Conservation (phyloP, 2,888 invertebrate genomes). For the Phlogophora meticulosa region DNA sequence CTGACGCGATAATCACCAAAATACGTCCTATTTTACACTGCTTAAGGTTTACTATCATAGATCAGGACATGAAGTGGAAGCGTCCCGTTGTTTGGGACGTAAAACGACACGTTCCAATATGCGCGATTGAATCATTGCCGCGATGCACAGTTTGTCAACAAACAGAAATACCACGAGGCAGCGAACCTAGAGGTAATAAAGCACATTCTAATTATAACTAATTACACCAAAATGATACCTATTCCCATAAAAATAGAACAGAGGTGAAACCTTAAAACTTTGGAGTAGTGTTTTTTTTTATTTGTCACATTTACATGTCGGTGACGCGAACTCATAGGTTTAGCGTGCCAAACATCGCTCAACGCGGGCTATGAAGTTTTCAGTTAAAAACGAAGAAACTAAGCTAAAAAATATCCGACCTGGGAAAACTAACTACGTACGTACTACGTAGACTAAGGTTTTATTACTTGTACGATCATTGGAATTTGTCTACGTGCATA, state of each 20-base stretch:
- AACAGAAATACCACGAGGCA: conserved; percentile 69
- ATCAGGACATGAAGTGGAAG: conserved; percentile 28
- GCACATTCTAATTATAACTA: conserved; percentile 59
- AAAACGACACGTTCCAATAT: conserved; percentile 57
- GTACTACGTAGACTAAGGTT: neutral
- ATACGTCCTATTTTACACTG: conserved; percentile 19
- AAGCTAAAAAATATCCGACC: too few species aligned
- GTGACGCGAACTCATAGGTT: too few species aligned
- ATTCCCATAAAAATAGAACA: too few species aligned
- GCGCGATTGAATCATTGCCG: conserved; percentile 70
- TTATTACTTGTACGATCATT: neutral
- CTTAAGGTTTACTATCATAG: conserved; percentile 43
- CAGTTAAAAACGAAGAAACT: too few species aligned
- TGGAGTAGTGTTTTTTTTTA: too few species aligned
- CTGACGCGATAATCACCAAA: conserved; percentile 25
- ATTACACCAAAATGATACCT: conserved; percentile 37
- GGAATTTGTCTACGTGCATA: conserved; percentile 20
- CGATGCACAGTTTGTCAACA: conserved; percentile 72
- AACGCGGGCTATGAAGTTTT: too few species aligned
- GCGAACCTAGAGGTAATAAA: conserved; percentile 44
- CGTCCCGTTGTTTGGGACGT: conserved; percentile 56
- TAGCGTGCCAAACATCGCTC: too few species aligned
- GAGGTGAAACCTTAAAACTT: too few species aligned
- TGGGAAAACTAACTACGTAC: neutral
- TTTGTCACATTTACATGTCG: too few species aligned